Conservation (phyloP, 1,140 invertebrate genomes). For the Adoxophyes honmai region DNA sequence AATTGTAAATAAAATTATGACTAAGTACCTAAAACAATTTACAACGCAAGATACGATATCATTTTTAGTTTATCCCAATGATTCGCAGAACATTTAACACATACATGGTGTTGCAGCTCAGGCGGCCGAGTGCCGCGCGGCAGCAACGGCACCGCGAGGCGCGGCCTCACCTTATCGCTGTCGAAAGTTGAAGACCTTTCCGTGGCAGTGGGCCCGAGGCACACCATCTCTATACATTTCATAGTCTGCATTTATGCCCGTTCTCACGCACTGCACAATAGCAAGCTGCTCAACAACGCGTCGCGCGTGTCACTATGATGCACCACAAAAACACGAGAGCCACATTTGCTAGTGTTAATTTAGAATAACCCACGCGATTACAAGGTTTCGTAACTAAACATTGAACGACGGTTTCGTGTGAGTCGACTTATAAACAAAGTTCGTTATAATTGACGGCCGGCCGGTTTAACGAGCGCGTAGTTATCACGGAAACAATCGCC, state of each 20-base stretch:
- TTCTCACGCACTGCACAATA: slow-evolving; percentile 33
- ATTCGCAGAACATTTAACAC: too few relatives aligned
- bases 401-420: slow-evolving; percentile 30
- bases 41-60: neutral
- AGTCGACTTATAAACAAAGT: slow-evolving; percentile 59
- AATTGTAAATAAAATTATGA: too few relatives aligned
- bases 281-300: slow-evolving; percentile 3
- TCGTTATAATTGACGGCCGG: slow-evolving; percentile 31
- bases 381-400: slow-evolving; percentile 50
- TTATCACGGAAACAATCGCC: slow-evolving; percentile 36
- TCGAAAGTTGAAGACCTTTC: slow-evolving; percentile 57
- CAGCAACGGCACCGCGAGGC: slow-evolving; percentile 30
- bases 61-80: neutral
- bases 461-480: slow-evolving; percentile 33
- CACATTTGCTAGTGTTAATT: slow-evolving; percentile 48
- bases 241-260: slow-evolving; percentile 58
- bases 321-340: slow-evolving; percentile 37
- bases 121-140: neutral
- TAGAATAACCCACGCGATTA: slow-evolving; percentile 58
- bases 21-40: neutral
- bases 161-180: slow-evolving; percentile 56
- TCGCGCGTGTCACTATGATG: slow-evolving; percentile 13
- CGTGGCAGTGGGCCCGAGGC: slow-evolving; percentile 49
- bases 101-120: neutral
- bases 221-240: slow-evolving; percentile 71